Percentiles rank a stretch among this genome's conserved stretches.
phyloP scores from a whole-genome alignment of 2,888 invertebrate species.

The Diaperis boleti region DNA sequence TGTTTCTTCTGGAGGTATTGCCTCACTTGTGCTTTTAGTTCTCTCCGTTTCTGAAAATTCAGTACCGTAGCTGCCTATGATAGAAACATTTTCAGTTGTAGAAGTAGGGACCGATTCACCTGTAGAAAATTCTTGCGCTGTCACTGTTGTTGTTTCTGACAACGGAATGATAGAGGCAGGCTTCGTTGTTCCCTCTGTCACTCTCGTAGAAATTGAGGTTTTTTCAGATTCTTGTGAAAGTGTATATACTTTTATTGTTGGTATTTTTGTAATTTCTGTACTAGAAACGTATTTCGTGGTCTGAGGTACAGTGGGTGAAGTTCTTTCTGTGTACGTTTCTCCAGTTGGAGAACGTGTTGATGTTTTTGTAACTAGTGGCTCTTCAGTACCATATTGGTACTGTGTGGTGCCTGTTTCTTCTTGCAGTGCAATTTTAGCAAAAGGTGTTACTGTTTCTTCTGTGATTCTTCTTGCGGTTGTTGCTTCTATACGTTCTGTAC shows the following conservation, averaged over 20 bases:
- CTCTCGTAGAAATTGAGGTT: background rate
- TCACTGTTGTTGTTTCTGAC: background rate
- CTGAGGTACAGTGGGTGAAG: background rate
- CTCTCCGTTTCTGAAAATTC: background rate
- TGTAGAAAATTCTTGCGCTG: too few species aligned
- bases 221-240: conserved; percentile 1
- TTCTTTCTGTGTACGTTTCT: background rate
- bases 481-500: background rate
- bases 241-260: conserved; percentile 11
- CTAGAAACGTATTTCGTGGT: background rate
- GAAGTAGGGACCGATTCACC: too few species aligned
- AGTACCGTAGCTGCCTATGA: too few species aligned
- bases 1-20: background rate
- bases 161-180: too few species aligned
- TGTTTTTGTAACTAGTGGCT: background rate
- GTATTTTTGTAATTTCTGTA: conserved; percentile 9
- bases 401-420: too few species aligned
- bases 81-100: background rate
- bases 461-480: background rate
- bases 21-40: too few species aligned
- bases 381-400: background rate
- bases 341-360: background rate
- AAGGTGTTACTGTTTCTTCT: conserved; percentile 15
- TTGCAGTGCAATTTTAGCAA: background rate
- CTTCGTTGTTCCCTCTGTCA: too few species aligned